phyloP scores from a whole-genome alignment of 30 jellyfish, hydroid and myxozoan genomes.

The Rhopilema esculentum region DNA sequence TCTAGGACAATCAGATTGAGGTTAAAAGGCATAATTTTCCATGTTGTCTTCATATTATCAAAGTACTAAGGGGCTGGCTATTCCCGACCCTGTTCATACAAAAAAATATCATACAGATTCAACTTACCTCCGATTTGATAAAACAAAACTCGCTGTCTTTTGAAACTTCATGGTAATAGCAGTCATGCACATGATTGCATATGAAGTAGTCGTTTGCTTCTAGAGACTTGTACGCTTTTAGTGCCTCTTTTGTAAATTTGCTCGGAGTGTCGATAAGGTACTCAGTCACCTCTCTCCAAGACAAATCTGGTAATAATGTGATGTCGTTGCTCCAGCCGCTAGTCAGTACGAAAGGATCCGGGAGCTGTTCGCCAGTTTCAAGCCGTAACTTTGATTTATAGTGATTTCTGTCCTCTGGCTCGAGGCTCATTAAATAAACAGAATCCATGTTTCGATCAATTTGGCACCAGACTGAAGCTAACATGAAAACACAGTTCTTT shows the following conservation, averaged over 20 bases:
- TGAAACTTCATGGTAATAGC: neutral
- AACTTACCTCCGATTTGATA: neutral
- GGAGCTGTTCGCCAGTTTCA: slow-evolving; percentile 34
- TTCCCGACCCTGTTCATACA: too few species aligned
- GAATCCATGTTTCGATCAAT: too few species aligned
- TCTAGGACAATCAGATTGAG: too few species aligned
- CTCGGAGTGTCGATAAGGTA: slow-evolving; percentile 55
- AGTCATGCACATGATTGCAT: too few species aligned
- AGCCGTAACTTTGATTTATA: neutral
- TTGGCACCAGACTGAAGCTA: too few species aligned
- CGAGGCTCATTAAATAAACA: too few species aligned
- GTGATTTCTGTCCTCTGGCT: too few species aligned
- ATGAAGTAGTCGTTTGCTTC: slow-evolving; percentile 6
- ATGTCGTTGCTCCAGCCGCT: slow-evolving; percentile 53
- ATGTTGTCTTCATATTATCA: neutral
- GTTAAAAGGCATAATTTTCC: too few species aligned
- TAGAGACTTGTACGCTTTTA: slow-evolving; percentile 43
- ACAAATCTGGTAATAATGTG: slow-evolving; percentile 27
- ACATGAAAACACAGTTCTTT: too few species aligned
- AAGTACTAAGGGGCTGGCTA: too few species aligned
- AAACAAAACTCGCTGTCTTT: neutral
- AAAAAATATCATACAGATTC: too few species aligned
- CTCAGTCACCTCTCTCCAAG: slow-evolving; percentile 50
- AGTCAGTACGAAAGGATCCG: slow-evolving; percentile 31
- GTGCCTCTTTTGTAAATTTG: slow-evolving; percentile 20